Evolutionary conservation across 2,888 invertebrate genomes (phyloP), one percentile per base, ranked within the genome.

Genomic region (Chorisops tibialis): DNA sequence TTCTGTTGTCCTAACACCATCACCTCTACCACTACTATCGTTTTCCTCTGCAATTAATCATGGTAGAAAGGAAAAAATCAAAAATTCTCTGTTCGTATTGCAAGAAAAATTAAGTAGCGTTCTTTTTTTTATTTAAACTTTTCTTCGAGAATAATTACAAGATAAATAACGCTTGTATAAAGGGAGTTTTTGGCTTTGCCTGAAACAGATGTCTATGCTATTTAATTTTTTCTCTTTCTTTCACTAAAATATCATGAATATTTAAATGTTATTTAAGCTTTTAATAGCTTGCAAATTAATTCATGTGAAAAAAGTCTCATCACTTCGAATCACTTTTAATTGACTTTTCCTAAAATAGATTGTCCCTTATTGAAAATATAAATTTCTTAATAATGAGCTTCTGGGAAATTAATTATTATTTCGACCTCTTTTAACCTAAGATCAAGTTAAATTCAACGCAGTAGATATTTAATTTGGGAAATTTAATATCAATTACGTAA

Each of bases 11-110:
- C 43, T 30, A 16, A 6, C 30, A 16, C 30, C 45, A n/a, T 2
- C 21, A 1, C 35, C 11, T 24, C 43, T 18, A 16, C 24, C 56
- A 30, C 35, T 56, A 35, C n/a, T 4, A 45, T 18, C 16, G 18
- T 43, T 21, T 24, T 45, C 45, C 30, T 56, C 56, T 56, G 56
- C 43, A 56, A 56, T 56, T 56, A 56, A 16, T 30, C 30, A 9
- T 16, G 35, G 43, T 18, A 54, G 30, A 24, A 30, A 56, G n/a
- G n/a, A 45, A 24, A 43, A 56, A 30, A 56, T 56, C 56, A 56
- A 30, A 16, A 16, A 56, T 24, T 24, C 52, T 43, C 30, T 45
- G 43, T 45, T 16, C 43, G 43, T 56, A 54, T 56, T 21, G 24
- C 16, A 56, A 19, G 35, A 38, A 38, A 43, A 41, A 54, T 22